Conservation (phyloP, 2,113 vertebrate genomes). For the Odobenus rosmarus region DNA sequence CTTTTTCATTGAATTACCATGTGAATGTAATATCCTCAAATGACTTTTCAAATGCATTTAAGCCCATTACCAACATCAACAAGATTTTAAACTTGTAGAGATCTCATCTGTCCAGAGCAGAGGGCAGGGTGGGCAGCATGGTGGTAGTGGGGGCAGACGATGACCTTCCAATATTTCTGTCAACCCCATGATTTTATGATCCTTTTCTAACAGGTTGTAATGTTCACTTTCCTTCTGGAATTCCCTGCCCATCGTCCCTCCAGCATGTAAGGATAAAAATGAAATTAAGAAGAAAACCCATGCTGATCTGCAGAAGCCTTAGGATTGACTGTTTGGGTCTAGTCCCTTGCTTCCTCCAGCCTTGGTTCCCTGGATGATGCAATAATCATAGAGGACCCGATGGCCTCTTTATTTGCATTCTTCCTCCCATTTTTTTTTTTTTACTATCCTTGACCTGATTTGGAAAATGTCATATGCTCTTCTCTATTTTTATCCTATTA, state of each 20-base stretch:
- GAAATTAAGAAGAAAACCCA: neutral
- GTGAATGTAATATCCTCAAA: neutral
- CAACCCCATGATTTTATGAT: neutral
- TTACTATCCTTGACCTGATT: constrained; percentile 54
- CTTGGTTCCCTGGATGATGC: neutral
- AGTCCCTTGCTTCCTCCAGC: neutral
- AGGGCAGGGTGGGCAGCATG: neutral
- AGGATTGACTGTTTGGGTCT: neutral
- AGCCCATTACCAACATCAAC: neutral
- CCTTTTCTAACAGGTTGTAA: neutral
- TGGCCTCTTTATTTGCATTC: neutral
- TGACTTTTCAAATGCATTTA: neutral
- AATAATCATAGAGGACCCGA: neutral
- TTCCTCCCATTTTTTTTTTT: neutral
- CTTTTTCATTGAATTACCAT: neutral
- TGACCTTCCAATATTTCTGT: neutral
- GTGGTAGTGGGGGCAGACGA: neutral
- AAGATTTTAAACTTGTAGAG: neutral
- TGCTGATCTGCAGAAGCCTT: neutral
- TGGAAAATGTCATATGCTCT: neutral
- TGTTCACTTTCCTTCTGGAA: neutral
- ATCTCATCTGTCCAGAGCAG: neutral
- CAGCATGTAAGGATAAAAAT: neutral
- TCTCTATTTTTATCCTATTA: constrained; percentile 58
- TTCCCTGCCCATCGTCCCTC: neutral